Base-by-base conservation (phyloP, 2,113 vertebrate genomes). In the Myrmecophaga tridactyla region DNA sequence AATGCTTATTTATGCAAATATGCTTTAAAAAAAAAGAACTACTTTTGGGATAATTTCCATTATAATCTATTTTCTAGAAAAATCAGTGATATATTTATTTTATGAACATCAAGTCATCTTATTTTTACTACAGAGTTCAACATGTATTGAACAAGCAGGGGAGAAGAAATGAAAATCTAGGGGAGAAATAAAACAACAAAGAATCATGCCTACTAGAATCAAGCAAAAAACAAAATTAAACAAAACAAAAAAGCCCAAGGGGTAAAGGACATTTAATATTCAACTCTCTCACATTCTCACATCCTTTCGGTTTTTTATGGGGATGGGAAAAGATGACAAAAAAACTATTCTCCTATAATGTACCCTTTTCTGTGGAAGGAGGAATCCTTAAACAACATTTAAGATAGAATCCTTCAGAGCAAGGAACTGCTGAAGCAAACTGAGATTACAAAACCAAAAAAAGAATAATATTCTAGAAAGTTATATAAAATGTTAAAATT, bases 41-140 rank as follows among this genome's bases (percentile, higher is more conserved):
- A 31, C 48, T 89, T 62, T 34, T 58, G 78, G 51, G 36, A 67
- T 46, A 92, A 70, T 18, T 53, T 46, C 75, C 53, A 92, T n/a
- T 63, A 65, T 7, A 53, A 70, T 21, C 25, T 63, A 39, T 88
- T 46, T 70, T 63, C 90, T 86, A 80, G 75, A 82, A 90, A 85
- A 63, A 80, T 60, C 34, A 81, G 1, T 53, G 92, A 46, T 23
- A 81, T 9, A 60, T 6, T 75, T 93, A 76, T 41, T 77, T 92
- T 76, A 90, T 72, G 67, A 84, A 95, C 82, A 88, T 48, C 18
- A 87, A 92, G 70, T 72, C 58, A 73, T 51, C 46, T 60, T 84
- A 81, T 69, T 93, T 94, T 93, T 88, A 87, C 27, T 70, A 78
- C 25, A 43, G 13, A 53, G 51, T 53, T 92, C 75, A 72, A 94